Percentiles rank a stretch among this genome's conserved stretches.
These are phyloP conservation scores for Trypoxylon attenuatum DNA, from an alignment of 2,888 invertebrate genomes.

Conservation along the genomic window DNA sequence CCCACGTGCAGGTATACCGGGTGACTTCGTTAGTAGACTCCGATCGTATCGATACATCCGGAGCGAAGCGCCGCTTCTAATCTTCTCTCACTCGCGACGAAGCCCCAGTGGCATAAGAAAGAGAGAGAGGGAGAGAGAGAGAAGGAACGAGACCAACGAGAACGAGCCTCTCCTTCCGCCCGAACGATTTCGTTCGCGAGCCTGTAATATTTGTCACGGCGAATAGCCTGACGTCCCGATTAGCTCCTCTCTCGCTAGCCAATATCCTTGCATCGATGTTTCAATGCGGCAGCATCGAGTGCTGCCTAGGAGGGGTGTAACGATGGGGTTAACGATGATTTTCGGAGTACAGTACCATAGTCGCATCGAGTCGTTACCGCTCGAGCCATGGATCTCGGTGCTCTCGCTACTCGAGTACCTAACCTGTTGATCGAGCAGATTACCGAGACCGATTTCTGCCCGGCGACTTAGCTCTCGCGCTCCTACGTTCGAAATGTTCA, in stretches of 20 bases:
- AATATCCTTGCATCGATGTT: no score
- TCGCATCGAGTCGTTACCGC: no score
- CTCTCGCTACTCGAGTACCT: no score
- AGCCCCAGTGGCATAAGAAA: no score
- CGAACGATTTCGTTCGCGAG: slow-evolving; percentile 27
- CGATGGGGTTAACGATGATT: no score
- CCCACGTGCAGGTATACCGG: slow-evolving; percentile 60
- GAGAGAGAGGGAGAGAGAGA: background rate
- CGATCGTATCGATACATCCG: slow-evolving; percentile 62
- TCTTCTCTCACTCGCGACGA: no score
- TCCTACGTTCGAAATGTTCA: slow-evolving; percentile 51
- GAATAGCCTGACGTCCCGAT: slow-evolving; percentile 25
- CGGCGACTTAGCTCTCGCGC: slow-evolving; percentile 34
- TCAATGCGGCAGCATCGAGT: no score
- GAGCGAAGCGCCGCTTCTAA: slow-evolving; percentile 56
- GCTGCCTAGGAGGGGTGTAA: no score
- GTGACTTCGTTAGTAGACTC: slow-evolving; percentile 61
- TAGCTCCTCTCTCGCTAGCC: no score
- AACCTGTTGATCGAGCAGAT: slow-evolving; percentile 57
- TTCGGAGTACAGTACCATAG: no score
- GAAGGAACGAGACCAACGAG: slow-evolving; percentile 6
- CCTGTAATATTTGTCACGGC: slow-evolving; percentile 41
- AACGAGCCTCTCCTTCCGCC: slow-evolving; percentile 9
- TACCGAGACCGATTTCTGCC: slow-evolving; percentile 48
- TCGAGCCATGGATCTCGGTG: no score